These are phyloP conservation scores for Phylloscopus trochilus DNA, from an alignment of 2,113 vertebrate genomes.

Conservation along the genomic window DNA sequence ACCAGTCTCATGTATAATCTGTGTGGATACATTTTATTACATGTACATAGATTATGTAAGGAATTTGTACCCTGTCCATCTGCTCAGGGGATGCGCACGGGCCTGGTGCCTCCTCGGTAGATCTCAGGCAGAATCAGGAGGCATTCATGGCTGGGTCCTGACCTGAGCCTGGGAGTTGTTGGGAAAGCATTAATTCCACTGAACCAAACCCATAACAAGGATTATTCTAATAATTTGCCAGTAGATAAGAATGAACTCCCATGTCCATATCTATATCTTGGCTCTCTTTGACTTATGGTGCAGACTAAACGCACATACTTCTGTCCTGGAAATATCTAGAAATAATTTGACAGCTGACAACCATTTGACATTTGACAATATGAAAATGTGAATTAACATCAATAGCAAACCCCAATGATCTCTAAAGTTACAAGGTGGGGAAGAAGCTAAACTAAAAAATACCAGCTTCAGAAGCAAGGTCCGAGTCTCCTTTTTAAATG, in stretches of 20 bases:
- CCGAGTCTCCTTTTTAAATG: background rate
- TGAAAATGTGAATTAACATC: background rate
- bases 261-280: background rate
- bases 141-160: background rate
- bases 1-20: background rate
- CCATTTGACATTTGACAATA: background rate
- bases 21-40: background rate
- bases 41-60: background rate
- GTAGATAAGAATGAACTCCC: background rate
- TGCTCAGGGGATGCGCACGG: accelerated
- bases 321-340: background rate
- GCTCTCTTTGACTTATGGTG: background rate
- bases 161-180: background rate
- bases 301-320: background rate
- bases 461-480: background rate
- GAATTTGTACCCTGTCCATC: background rate
- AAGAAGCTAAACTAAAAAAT: background rate
- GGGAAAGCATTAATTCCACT: background rate
- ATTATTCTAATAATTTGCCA: background rate
- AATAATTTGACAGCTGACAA: background rate
- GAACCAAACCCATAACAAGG: background rate
- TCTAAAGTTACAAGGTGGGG: background rate
- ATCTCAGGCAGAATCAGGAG: background rate
- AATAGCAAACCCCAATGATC: background rate
- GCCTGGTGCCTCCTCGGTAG: background rate